Conservation (phyloP, 2,888 invertebrate species). For the Oxyteleia sp. region DNA sequence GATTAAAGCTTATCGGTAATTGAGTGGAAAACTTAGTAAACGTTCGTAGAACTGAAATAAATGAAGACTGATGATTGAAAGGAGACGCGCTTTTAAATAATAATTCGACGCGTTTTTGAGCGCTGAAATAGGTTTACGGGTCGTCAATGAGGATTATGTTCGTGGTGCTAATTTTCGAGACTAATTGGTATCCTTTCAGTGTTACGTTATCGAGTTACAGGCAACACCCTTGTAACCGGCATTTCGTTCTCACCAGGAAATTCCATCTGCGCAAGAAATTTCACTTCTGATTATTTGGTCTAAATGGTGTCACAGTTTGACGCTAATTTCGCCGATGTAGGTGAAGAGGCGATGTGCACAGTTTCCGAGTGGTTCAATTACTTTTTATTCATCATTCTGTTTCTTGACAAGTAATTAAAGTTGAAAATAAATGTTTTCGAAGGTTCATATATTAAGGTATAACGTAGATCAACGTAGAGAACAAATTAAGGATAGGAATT, state of each 20-base stretch:
- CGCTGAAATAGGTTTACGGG: not conserved
- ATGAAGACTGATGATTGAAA: constrained; percentile 60
- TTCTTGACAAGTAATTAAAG: no score
- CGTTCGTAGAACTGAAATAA: constrained; percentile 57
- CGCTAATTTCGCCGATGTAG: constrained; percentile 5
- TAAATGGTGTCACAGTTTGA: constrained; percentile 20
- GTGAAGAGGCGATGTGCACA: not conserved
- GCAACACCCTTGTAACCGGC: not conserved
- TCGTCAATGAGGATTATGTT: constrained; percentile 6
- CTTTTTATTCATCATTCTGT: no score
- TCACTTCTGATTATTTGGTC: constrained; percentile 26
- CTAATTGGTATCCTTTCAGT: constrained; percentile 32
- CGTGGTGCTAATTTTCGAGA: constrained; percentile 8
- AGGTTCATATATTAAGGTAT: no score
- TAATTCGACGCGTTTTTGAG: constrained; percentile 21
- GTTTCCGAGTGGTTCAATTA: no score
- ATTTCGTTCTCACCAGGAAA: not conserved
- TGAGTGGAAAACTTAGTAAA: constrained; percentile 69
- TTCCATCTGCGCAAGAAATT: constrained; percentile 22
- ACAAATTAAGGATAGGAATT: no score
- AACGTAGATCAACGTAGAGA: no score
- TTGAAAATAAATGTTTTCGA: no score
- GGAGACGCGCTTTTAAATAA: constrained; percentile 45
- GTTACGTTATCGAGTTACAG: constrained; percentile 1
- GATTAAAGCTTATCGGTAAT: constrained; percentile 61